Evolutionary conservation across 2,797 vertebrate genomes (phyloP), one percentile per base, ranked within the genome.

Genomic region (Melanotaenia pygmaea): DNA sequence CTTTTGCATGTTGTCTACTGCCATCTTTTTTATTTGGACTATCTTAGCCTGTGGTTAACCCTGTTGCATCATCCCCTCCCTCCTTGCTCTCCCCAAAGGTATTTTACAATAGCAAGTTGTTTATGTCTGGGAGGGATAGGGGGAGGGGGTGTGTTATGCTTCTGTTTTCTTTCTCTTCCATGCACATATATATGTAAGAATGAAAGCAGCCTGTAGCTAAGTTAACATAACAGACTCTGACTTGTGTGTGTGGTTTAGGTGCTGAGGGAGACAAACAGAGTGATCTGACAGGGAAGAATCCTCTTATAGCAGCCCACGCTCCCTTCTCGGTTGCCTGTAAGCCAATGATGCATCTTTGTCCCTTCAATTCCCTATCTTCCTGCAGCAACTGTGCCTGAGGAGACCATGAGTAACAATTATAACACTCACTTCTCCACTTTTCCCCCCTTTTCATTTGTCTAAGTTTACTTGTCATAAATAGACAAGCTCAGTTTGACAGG

Each of bases 231-330:
- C 67, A 72, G 70, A 66, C 59, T 73, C 20, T 72, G 67, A 79
- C 84, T 74, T 77, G 76, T 65, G 64, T 67, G 72, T 80, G 71
- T 34, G 7, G 9, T 75, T 83, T 65, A 74, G 79, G 72, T 51
- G 60, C 68, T 59, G 74, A 82, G 64, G 72, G 72, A 80, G 77
- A 86, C 65, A 8, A 80, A 77, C 67, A 76, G 72, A 80, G 73
- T 61, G 76, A 87, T 76, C 70, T 72, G 72, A 89, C 75, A 68
- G 70, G 66, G 67, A 86, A 81, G 85, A 91, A 91, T 89, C 86
- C 83, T 93, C 90, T 92, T 91, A 85, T 43, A 80, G 86, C 84
- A 82, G 85, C 84, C 88, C 77, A 86, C 71, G n/a, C 81, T 72
- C 67, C 70, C 66, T 68, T 59, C 72, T 77, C 54, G 28, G 14